Base-by-base conservation (phyloP, 1,140 invertebrate genomes). In the Drosophila repletoides region DNA sequence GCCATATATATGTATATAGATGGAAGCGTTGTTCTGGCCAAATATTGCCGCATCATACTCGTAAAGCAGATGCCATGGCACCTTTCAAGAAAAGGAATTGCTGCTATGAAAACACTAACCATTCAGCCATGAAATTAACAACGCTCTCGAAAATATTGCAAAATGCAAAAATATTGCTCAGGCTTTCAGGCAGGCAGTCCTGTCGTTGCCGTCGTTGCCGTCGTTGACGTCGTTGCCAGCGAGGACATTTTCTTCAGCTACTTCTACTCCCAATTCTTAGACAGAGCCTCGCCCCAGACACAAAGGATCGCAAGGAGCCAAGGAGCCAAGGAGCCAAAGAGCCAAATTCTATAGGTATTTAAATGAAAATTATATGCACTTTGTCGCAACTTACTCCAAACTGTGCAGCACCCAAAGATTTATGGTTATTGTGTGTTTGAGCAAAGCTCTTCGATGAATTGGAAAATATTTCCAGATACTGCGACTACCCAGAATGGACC, bases 111-210 rank as follows among this genome's bases (percentile, higher is more conserved):
- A 56, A 59, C 67, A 69, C 68, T 45, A 67, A 61, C 72, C 59
- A 65, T 73, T 81, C 63, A 80, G 58, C 61, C 77, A 63, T 81
- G 77, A 81, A 81, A 81, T 81, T 81, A 81, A 81, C 77, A 81
- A 66, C 73, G 73, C 77, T 81, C 69, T 73, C 58, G 52, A 81
- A 81, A 81, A 81, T 83, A 72, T 81, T 70, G 69, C 72, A 63
- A 83, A 81, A 81, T 81, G 77, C 76, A 83, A 81, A 83, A 83
- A 83, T 81, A 83, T 72, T 76, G 68, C 77, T 56, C 34, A 10
- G 65, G 31, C 65, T 69, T 56, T 56, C 51, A 36, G 21, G 17
- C 5, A 28, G 33, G 34, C n/a, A 60, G 58, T 61, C 45, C 61
- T 58, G 56, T 61, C 53, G 64, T 22, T 46, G 24, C 4, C 12